Base-by-base conservation (phyloP, 23 tunicate species). In the Styela plicata region DNA sequence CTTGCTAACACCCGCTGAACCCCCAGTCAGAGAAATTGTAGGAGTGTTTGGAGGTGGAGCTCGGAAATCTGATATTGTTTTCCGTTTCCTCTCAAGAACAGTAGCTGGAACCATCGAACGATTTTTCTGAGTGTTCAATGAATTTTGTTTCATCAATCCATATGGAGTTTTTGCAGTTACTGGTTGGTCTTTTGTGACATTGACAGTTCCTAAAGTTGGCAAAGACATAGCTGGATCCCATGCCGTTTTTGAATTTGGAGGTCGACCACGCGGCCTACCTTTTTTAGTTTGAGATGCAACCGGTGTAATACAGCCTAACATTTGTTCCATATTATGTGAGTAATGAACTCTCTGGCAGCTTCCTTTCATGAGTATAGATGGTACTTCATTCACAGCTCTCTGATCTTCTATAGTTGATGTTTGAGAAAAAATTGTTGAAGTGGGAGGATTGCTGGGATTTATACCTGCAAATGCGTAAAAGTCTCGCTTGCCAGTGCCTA, bases 11-110 rank as follows among this genome's bases (percentile, higher is more conserved):
- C n/a, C 24, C 22, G 81, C 21, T 27, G 81, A 31, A 70, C 80
- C 36, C 73, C 85, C 52, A 21, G 32, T n/a, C 63, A 85, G 36
- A n/a, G 74, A 77, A 30, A 85, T 77, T 0, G 83, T 85, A 3
- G 89, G 89, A 2, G 89, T 86, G 34, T 86, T 63, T 68, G 84
- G 73, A 2, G 86, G 86, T 29, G 84, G 85, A 26, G 65, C 70
- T 20, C 71, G 31, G 44, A 76, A 76, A 76, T 76, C 81, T 10
- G 66, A 52, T 24, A 76, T 76, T 27, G 31, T 52, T 33, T 70
- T 70, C 28, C 73, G 21, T 52, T 79, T 36, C 2, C 69, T 35
- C 27, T 63, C 63, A 13, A 30, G 36, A 16, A 74, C 7, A 0
- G 62, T 63, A 5, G 88, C 83, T 2, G 52, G 26, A 5, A 19